Evolutionary conservation across 2,113 vertebrate species (phyloP), one percentile per base, ranked within the genome.

Genomic region (Saccopteryx leptura): DNA sequence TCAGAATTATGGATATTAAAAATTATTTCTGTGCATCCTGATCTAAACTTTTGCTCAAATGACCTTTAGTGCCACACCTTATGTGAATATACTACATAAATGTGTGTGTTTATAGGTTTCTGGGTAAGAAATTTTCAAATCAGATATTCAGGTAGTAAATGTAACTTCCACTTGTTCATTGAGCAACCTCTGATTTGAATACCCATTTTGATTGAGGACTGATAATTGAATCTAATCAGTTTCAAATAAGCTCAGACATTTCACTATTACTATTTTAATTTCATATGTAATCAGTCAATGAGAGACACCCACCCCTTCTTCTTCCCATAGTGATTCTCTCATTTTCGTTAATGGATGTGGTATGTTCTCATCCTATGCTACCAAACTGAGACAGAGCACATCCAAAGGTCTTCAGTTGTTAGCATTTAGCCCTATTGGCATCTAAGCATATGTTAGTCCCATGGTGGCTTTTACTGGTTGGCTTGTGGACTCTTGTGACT

Each of bases 121-220:
- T 56, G 11, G 54, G 31, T 69, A 88, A 60, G 52, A 92, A 92
- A 83, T 66, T 94, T 28, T 95, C n/a, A 52, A 82, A 21, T 58
- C n/a, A 87, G 28, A 76, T 66, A 52, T 85, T 90, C 28, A 33
- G 65, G 11, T 76, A 39, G 19, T 28, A 85, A 74, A 76, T 78
- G 10, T 52, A 81, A 39, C 18, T n/a, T 90, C 72, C 65, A 90
- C 31, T 66, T 90, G 13, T 79, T 18, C 1, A 15, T 66, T 71
- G 24, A 94, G 88, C 18, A 84, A 2, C 17, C 54, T 96, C 21
- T 88, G 18, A 31, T 79, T 84, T 74, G 54, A 87, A 86, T 12
- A 79, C 12, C 28, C 2, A 11, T 63, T 61, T 9, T 90, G 9
- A 24, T 0, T 14, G 10, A 69, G 39, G 56, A 23, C 7, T 89